Evolutionary conservation across 2,113 vertebrate species (phyloP), one percentile per base, ranked within the genome.

Genomic region (Gavia stellata): DNA sequence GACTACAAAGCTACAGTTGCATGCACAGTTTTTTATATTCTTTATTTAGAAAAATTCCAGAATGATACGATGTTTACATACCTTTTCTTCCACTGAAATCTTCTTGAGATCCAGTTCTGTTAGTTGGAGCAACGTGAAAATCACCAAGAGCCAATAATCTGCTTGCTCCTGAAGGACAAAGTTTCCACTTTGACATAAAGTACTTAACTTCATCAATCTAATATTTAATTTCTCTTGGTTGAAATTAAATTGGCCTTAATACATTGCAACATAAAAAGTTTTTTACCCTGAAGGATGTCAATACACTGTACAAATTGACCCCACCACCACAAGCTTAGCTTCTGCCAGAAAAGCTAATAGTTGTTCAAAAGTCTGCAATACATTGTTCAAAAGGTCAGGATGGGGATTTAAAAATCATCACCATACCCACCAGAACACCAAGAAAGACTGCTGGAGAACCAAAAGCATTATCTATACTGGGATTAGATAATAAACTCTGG

Each of bases 1-100:
- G 42, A 40, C 38, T 61, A n/a, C 12, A 45, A 65, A 49, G 12
- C 38, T 71, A 8, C 25, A 84, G 5, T 5, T 61, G 7, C 31
- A 59, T 50, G 38, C 15, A 28, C 2, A 13, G 15, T 2, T 36
- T 59, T 55, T 19, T 33, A 14, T 9, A 19, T 8, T 50, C 10
- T 62, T 81, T 52, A 49, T 58, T 88, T 45, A 61, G 56, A 38
- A 65, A 63, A 73, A 13, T 0, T 19, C 33, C 25, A 59, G 10
- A 9, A 20, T 10, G 4, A 8, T 12, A 45, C 4, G 13, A 28
- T 29, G 6, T 31, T 65, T 56, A 25, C 96, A 34, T 91, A 99
- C 99, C 99, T 99, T 99, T 94, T 99, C 99, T 93, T 99, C 97
- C 73, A 98, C 98, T 23, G 98, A 98, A 96, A 99, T 97, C 86